Evolutionary conservation across 2,113 vertebrate species (phyloP).

Genomic region (Neomonachus schauinslandi): DNA sequence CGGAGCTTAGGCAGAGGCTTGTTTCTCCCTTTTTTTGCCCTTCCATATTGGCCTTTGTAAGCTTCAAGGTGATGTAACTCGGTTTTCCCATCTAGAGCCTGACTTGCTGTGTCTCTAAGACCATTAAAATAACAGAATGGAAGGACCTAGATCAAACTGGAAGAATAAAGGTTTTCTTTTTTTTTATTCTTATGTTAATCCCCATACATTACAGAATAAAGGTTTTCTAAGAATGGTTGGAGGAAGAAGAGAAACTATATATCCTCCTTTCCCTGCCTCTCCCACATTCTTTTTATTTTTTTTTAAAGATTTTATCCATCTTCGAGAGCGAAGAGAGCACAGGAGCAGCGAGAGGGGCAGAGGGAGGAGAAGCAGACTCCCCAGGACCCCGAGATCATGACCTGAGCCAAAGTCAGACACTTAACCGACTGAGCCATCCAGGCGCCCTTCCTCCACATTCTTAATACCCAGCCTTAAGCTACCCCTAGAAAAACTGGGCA

Average conservation of each 20-base stretch:
- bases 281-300: not conserved
- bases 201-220: not conserved
- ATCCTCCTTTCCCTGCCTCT: not conserved
- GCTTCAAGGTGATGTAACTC: not conserved
- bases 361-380: not conserved
- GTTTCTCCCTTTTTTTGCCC: not conserved
- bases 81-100: not conserved
- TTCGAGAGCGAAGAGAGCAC: not conserved
- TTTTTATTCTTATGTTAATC: too few relatives aligned
- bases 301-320: not conserved
- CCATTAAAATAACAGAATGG: not conserved
- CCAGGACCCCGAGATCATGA: not conserved
- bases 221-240: not conserved
- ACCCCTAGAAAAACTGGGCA: not conserved
- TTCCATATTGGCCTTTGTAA: not conserved
- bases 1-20: not conserved
- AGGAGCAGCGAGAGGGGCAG: not conserved
- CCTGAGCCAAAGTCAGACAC: not conserved
- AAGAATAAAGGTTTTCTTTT: not conserved
- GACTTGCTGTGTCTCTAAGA: slow-evolving; percentile 2
- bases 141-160: slow-evolving; percentile 15
- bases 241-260: not conserved
- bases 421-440: not conserved
- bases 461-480: not conserved
- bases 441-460: not conserved